These are phyloP conservation scores for Eristalis tenax DNA, from an alignment of 2,888 invertebrate species.

Conservation along the genomic window DNA sequence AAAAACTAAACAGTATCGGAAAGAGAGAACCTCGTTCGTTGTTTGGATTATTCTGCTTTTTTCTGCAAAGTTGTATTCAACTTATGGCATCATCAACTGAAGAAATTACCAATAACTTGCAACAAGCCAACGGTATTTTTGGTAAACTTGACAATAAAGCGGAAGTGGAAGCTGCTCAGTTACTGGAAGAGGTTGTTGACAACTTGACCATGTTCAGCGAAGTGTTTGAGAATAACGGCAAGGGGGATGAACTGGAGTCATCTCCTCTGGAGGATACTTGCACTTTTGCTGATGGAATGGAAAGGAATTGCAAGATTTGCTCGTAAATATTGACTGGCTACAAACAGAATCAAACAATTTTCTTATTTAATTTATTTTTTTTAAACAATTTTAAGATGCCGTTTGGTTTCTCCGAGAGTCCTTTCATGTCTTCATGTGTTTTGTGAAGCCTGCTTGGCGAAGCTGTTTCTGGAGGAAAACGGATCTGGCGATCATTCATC, in stretches of 20 bases:
- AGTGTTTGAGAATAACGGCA: conserved; percentile 76
- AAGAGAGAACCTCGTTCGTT: conserved; percentile 2
- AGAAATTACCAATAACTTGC: conserved; percentile 72
- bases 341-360: neutral
- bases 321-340: conserved; percentile 82
- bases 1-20: neutral
- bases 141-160: conserved; percentile 61
- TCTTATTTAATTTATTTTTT: neutral
- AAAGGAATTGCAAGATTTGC: conserved; percentile 86
- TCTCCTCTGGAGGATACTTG: conserved; percentile 80
- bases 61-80: conserved; percentile 68
- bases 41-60: conserved; percentile 27
- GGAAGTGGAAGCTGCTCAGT: conserved; percentile 55
- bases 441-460: conserved; percentile 95
- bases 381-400: conserved; percentile 82
- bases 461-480: conserved; percentile 87
- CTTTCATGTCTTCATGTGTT: conserved; percentile 97
- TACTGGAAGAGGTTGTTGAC: conserved; percentile 67
- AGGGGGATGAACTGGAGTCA: conserved; percentile 78
- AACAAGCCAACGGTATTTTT: conserved; percentile 70
- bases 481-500: conserved; percentile 83
- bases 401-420: conserved; percentile 91
- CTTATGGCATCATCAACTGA: conserved; percentile 76
- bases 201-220: conserved; percentile 75
- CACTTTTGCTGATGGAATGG: conserved; percentile 80